Percentiles rank a stretch among this genome's conserved stretches.
phyloP scores from a whole-genome alignment of 2,888 invertebrate species.

The Agrilus biguttatus region DNA sequence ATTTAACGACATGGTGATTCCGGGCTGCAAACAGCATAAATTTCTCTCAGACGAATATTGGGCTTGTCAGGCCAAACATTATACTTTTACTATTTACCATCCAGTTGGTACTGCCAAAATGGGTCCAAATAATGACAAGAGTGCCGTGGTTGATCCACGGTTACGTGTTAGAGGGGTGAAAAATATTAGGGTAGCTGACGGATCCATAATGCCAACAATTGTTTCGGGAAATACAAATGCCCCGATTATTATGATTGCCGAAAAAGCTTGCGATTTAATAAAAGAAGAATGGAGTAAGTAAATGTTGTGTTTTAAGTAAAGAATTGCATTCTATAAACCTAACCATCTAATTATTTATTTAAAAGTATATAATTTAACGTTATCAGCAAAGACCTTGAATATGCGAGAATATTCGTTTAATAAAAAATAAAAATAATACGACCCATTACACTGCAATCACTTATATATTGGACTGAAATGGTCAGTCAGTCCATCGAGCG shows the following conservation, averaged over 20 bases:
- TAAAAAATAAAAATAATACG: too few species aligned
- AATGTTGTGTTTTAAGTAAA: too few species aligned
- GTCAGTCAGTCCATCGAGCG: too few species aligned
- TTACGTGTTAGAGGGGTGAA: conserved; percentile 33
- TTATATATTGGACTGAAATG: too few species aligned
- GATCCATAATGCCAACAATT: conserved; percentile 70
- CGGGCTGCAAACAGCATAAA: conserved; percentile 46
- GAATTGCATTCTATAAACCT: too few species aligned
- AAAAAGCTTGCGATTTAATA: conserved; percentile 70
- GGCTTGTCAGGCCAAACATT: conserved; percentile 60
- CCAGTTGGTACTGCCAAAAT: conserved; percentile 72
- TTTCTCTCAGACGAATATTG: conserved; percentile 61
- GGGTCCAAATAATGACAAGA: conserved; percentile 46
- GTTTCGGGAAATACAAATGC: conserved; percentile 71
- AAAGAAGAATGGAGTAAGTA: conserved; percentile 49
- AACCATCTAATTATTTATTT: too few species aligned
- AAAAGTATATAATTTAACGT: too few species aligned
- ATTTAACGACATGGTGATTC: conserved; percentile 48
- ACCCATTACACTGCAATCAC: too few species aligned
- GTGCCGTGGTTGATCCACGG: conserved; percentile 57
- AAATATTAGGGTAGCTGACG: conserved; percentile 62
- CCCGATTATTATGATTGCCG: conserved; percentile 71
- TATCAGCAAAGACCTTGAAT: too few species aligned
- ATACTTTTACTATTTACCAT: conserved; percentile 69
- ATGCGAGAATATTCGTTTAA: too few species aligned